Evolutionary conservation across 2,888 invertebrate species (phyloP).

Genomic region (Eubasilissa splendida): DNA sequence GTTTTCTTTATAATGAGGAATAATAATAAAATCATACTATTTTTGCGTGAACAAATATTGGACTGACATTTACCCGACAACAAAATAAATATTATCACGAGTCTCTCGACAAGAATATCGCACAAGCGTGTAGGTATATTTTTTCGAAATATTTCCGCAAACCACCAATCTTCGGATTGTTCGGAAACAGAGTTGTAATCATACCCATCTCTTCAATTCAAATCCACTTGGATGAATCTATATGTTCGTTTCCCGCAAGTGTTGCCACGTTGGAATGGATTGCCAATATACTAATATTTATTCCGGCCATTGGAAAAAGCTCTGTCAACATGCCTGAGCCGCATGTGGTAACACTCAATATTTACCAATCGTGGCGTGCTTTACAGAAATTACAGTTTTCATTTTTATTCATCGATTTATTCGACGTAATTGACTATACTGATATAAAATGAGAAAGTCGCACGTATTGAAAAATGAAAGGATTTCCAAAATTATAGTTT

Average conservation of each 20-base stretch:
- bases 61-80: too few species aligned
- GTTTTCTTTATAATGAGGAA: too few species aligned
- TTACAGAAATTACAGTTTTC: constrained; percentile 8
- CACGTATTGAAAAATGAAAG: too few species aligned
- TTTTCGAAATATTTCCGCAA: background rate
- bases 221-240: background rate
- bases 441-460: too few species aligned
- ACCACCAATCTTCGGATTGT: background rate
- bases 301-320: constrained; percentile 35
- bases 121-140: background rate
- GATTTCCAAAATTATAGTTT: too few species aligned
- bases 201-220: background rate
- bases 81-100: too few species aligned
- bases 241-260: background rate
- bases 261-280: constrained; percentile 12
- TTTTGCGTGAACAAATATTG: too few species aligned
- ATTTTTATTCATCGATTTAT: background rate
- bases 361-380: constrained; percentile 28
- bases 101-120: too few species aligned
- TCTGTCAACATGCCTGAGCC: constrained; percentile 30
- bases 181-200: background rate
- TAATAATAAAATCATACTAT: too few species aligned
- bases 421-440: too few species aligned
- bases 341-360: constrained; percentile 15
- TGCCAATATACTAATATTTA: constrained; percentile 36